Evolutionary conservation across 2,113 vertebrate species (phyloP).

Genomic region (Stigmatopora argus): DNA sequence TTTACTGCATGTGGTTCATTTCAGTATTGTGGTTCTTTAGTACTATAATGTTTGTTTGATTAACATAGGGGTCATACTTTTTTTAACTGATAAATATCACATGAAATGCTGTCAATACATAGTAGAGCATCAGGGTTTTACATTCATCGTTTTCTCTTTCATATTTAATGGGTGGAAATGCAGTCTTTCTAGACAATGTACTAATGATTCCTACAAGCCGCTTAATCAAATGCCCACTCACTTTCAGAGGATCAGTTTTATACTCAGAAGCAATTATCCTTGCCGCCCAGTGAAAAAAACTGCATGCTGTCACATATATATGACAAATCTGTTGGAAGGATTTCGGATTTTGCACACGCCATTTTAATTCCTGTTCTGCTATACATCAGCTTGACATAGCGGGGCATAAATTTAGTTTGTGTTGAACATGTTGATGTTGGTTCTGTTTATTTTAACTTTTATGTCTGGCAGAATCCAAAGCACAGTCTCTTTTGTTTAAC

Average conservation of each 20-base stretch:
- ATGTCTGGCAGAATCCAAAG: background rate
- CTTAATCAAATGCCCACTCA: conserved; percentile 14
- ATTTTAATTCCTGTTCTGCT: background rate
- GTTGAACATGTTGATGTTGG: background rate
- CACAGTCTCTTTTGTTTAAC: background rate
- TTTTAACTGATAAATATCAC: conserved; percentile 49
- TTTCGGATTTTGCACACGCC: background rate
- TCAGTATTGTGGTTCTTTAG: background rate
- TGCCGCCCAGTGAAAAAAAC: conserved; percentile 14
- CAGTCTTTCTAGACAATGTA: background rate
- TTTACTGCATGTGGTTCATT: background rate
- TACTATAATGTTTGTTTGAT: too few species aligned
- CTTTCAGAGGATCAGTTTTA: conserved; percentile 1
- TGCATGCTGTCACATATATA: conserved; percentile 17
- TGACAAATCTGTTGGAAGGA: conserved; percentile 10
- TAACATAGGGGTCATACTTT: conserved; percentile 35
- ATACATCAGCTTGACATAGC: background rate
- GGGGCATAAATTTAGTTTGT: background rate
- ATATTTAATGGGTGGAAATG: background rate
- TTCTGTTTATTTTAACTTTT: background rate
- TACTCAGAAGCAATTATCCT: conserved; percentile 9
- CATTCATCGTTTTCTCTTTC: conserved; percentile 4
- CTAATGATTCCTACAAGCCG: conserved; percentile 1
- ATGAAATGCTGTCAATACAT: conserved; percentile 33
- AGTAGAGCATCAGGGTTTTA: background rate